Conservation (phyloP, 2,113 vertebrate genomes). For the Sinosuthora webbiana region DNA sequence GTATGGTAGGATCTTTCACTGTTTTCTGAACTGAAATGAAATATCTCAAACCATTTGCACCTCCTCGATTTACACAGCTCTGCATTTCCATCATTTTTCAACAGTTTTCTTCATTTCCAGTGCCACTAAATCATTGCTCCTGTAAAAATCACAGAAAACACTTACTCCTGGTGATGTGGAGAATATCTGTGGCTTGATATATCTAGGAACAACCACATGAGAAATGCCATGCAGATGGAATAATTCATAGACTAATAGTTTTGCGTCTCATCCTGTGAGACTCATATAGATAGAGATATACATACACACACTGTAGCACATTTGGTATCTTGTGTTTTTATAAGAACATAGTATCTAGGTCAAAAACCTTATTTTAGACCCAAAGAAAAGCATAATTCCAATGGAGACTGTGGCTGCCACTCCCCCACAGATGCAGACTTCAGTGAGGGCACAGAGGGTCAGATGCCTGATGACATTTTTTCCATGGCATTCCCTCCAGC, state of each 20-base stretch:
- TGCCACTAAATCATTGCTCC: neutral
- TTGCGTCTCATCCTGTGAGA: neutral
- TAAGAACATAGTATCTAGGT: slow-evolving; percentile 50
- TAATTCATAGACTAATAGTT: neutral
- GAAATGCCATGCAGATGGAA: neutral
- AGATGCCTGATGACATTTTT: slow-evolving; percentile 51
- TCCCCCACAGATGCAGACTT: slow-evolving; percentile 43
- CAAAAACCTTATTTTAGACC: slow-evolving; percentile 43
- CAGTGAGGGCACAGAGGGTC: slow-evolving; percentile 28
- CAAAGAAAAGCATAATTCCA: slow-evolving; percentile 12
- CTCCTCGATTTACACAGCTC: neutral
- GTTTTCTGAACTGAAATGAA: neutral
- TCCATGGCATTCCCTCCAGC: slow-evolving; percentile 68
- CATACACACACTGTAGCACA: neutral
- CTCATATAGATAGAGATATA: neutral
- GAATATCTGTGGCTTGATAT: neutral
- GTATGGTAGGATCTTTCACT: neutral
- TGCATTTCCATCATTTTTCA: neutral
- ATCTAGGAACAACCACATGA: neutral
- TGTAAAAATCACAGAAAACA: neutral
- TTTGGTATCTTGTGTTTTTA: slow-evolving; percentile 42
- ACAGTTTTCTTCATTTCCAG: neutral
- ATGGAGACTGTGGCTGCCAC: slow-evolving; percentile 24
- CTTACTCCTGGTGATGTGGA: neutral
- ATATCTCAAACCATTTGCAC: neutral